Evolutionary conservation across 2,113 vertebrate genomes (phyloP), one percentile per base, ranked within the genome.

Genomic region (Hyla sarda): DNA sequence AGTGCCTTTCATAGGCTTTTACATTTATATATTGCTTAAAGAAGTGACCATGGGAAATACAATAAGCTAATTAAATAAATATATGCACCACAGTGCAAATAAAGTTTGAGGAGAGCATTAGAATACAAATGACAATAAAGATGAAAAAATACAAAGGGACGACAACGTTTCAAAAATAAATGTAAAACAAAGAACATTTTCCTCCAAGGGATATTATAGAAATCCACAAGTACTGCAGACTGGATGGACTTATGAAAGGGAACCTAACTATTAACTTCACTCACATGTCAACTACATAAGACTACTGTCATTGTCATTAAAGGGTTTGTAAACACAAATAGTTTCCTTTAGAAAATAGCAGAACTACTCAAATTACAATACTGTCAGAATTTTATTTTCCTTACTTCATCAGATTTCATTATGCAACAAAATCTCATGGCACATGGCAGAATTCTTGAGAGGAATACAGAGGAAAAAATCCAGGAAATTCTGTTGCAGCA

Each of bases 31-130:
- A 67, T 82, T 19, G 25, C 41, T 56, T 56, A 65, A 37, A n/a
- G 74, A 65, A 81, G 58, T 67, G 79, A 67, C 79, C 60, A 32
- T 32, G 79, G 60, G 79, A 67, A 82, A 82, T 69, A 82, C 16
- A 69, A 82, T 50, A 50, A 45, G 17, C 58, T 69, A 69, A 82
- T 82, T 21, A 41, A 67, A 82, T 82, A 67, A 67, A 82, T 67
- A 30, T 82, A 50, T 80, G 23, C 54, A 80, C 54, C 54, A 14
- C 21, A 23, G 34, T 23, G 34, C 9, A 80, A 60, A 80, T 62
- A 80, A 60, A 62, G 11, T 37, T 37, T 60, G 34, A 45, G 54
- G 7, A 45, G 52, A 16, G 56, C 32, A 62, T 60, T 80, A 25
- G 32, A 80, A 45, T 80, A 80, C 25, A 62, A 80, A 80, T 41